Evolutionary conservation across 2,113 vertebrate genomes (phyloP).

Genomic region (Sebastes fasciatus): DNA sequence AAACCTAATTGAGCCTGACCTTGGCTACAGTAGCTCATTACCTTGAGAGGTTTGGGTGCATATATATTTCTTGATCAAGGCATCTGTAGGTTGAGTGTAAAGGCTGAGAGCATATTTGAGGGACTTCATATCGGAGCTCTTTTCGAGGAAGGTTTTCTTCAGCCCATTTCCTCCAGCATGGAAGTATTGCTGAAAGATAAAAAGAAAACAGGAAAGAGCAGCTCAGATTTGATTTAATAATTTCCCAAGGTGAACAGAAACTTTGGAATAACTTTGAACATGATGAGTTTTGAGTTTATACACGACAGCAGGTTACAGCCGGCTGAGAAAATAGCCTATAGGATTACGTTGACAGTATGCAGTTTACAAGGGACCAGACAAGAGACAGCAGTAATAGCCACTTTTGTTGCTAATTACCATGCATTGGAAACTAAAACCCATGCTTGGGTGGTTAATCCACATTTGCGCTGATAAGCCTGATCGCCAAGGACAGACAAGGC

Average conservation of each 20-base stretch:
- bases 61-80: constrained; percentile 99
- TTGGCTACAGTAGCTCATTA: constrained; percentile 73
- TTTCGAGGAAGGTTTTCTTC: constrained; percentile 98
- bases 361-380: constrained; percentile 40
- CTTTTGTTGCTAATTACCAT: constrained; percentile 64
- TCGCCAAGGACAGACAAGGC: constrained; percentile 41
- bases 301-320: background rate
- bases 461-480: constrained; percentile 51
- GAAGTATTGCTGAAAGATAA: constrained; percentile 94
- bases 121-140: constrained; percentile 95
- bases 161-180: constrained; percentile 97
- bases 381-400: constrained; percentile 55
- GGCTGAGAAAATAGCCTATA: constrained; percentile 10
- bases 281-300: background rate
- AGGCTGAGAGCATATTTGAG: constrained; percentile 96
- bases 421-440: constrained; percentile 49
- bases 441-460: constrained; percentile 51
- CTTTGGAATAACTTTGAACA: constrained; percentile 6
- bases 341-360: constrained; percentile 40
- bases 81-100: constrained; percentile 96
- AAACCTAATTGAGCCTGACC: background rate
- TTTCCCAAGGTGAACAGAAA: background rate
- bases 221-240: background rate
- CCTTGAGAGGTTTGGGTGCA: constrained; percentile 95
- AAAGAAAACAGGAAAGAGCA: constrained; percentile 50